These are phyloP conservation scores for Tachina lurida DNA, from an alignment of 2,888 invertebrate genomes.

Conservation along the genomic window DNA sequence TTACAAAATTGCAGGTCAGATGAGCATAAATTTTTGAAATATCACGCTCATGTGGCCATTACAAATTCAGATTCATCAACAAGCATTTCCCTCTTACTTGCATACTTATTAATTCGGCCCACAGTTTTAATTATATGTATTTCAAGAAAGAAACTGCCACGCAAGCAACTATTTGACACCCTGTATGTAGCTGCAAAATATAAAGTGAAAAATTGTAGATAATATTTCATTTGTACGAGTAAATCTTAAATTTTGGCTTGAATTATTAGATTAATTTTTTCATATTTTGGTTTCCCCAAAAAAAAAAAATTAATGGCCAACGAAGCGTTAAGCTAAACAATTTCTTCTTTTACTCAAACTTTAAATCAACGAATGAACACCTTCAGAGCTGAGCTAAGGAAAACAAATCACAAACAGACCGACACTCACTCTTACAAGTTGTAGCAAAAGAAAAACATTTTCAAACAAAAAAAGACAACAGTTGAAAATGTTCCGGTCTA, in stretches of 20 bases:
- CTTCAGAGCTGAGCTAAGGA: slow-evolving; percentile 15
- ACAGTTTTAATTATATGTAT: slow-evolving; percentile 36
- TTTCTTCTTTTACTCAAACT: slow-evolving; percentile 39
- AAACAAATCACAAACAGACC: slow-evolving; percentile 32
- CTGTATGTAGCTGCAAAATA: slow-evolving; percentile 33
- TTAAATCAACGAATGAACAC: slow-evolving; percentile 11
- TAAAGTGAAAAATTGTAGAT: background rate
- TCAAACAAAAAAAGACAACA: slow-evolving; percentile 27
- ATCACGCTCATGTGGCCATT: slow-evolving; percentile 39
- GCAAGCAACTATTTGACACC: slow-evolving; percentile 48
- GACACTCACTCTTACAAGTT: slow-evolving; percentile 22
- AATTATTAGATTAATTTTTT: slow-evolving; percentile 22
- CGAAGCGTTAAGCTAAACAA: slow-evolving; percentile 66
- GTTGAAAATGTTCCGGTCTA: slow-evolving; percentile 80
- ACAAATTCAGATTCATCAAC: slow-evolving; percentile 42
- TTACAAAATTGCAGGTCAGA: slow-evolving; percentile 59
- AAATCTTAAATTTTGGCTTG: slow-evolving; percentile 24
- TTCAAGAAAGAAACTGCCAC: background rate
- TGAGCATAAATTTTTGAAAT: slow-evolving; percentile 42
- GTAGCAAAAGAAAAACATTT: slow-evolving; percentile 6
- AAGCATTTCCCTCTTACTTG: slow-evolving; percentile 30
- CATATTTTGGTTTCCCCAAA: background rate
- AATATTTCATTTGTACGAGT: background rate
- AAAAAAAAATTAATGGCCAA: slow-evolving; percentile 34
- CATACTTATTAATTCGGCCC: background rate